These are phyloP conservation scores for Caenorhabditis sulstoni DNA, from an alignment of 2,888 invertebrate species.

Conservation along the genomic window DNA sequence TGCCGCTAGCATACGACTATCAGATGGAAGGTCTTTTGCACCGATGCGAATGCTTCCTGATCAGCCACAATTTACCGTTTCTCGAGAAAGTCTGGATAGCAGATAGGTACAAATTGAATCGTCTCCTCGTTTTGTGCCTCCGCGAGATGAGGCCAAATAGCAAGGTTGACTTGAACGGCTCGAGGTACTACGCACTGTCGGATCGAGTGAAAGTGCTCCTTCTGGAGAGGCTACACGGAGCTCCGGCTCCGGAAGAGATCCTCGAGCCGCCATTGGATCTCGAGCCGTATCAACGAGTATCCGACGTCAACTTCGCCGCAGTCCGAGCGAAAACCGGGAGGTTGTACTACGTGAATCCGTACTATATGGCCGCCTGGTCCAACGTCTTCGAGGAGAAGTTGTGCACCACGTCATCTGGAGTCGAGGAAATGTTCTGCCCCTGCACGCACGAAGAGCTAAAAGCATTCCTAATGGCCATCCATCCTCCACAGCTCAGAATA, in stretches of 20 bases:
- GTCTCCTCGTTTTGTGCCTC: conserved; percentile 78
- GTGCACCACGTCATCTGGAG: conserved; percentile 58
- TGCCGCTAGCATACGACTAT: conserved; percentile 80
- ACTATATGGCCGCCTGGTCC: conserved; percentile 80
- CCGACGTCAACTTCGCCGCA: conserved; percentile 78
- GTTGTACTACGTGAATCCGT: conserved; percentile 80
- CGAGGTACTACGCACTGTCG: conserved; percentile 78
- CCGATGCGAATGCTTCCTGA: conserved; percentile 80
- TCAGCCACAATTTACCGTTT: conserved; percentile 78
- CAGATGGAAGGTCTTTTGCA: conserved; percentile 81
- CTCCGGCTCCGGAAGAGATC: conserved; percentile 79
- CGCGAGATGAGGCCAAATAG: conserved; percentile 78
- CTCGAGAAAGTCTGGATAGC: conserved; percentile 80
- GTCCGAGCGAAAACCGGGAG: conserved; percentile 79
- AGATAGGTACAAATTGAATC: conserved; percentile 79
- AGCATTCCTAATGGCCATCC: conserved; percentile 80
- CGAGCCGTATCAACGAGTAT: conserved; percentile 75
- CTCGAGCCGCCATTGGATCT: conserved; percentile 79
- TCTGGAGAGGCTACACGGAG: conserved; percentile 79
- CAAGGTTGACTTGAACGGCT: conserved; percentile 78
- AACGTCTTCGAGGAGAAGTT: conserved; percentile 76
- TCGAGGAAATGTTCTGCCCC: conserved; percentile 79
- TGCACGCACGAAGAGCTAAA: conserved; percentile 80
- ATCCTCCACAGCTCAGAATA: conserved; percentile 80
- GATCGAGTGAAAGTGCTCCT: conserved; percentile 80